These are phyloP conservation scores for Blastomussa wellsi DNA, from an alignment of 92 coral and sea anemone genomes.

Conservation along the genomic window DNA sequence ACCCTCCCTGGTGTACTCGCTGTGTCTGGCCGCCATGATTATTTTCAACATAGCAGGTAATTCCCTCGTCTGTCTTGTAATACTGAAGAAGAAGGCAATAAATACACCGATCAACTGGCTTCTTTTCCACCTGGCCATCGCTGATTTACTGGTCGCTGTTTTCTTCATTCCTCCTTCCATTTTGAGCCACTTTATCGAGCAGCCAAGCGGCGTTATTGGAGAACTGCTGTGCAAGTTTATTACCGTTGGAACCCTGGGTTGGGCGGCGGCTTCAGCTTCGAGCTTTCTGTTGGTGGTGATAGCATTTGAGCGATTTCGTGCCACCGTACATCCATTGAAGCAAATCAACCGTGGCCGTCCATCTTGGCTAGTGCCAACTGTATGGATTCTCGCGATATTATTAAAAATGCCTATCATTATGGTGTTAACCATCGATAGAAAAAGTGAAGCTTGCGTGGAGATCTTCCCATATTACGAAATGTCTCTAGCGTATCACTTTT, in stretches of 20 bases:
- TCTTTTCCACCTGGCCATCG: constrained; percentile 20
- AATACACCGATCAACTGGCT: constrained; percentile 21
- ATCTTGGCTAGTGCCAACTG: not conserved
- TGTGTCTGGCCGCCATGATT: not conserved
- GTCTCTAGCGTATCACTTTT: not conserved
- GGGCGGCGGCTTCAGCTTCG: not conserved
- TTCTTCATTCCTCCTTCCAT: constrained; percentile 13
- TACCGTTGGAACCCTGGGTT: not conserved
- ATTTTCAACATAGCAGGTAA: constrained; percentile 3
- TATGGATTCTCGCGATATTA: not conserved
- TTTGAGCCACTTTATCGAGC: constrained; percentile 19
- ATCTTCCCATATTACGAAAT: not conserved
- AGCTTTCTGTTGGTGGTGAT: not conserved
- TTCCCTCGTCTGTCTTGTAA: not conserved
- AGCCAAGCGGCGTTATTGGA: constrained; percentile 7
- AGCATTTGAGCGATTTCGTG: not conserved
- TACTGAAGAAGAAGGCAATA: constrained; percentile 10
- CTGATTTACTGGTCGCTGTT: constrained; percentile 21
- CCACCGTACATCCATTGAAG: not conserved
- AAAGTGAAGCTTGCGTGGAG: not conserved
- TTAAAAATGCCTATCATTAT: not conserved
- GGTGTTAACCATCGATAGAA: not conserved
- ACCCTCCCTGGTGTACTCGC: not conserved
- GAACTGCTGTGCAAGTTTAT: not conserved
- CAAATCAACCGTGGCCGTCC: not conserved